A percentile compares a stretch with the other conserved stretches of the same genome.
Conservation (phyloP, 2,888 invertebrate genomes). For the Altica lythri region DNA sequence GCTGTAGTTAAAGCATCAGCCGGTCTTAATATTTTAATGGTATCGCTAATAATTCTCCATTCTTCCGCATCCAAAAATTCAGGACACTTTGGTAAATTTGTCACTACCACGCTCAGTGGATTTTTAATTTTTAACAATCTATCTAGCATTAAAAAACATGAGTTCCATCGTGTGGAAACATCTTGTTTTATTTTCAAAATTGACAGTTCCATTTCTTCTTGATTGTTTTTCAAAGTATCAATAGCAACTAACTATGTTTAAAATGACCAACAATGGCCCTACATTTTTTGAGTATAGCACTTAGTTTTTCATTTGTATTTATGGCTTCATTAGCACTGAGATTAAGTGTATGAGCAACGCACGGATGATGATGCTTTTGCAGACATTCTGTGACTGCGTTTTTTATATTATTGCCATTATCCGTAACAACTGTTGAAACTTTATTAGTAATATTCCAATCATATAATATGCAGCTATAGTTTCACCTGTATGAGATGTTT, state of each 20-base stretch:
- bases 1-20: conserved; percentile 19
- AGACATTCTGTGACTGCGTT: conserved; percentile 40
- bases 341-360: conserved; percentile 43
- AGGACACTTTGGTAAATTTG: conserved; percentile 30
- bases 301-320: conserved; percentile 10
- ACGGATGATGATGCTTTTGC: conserved; percentile 40
- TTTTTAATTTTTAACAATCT: not conserved
- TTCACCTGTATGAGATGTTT: conserved; percentile 27
- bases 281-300: conserved; percentile 34
- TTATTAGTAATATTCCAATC: conserved; percentile 41
- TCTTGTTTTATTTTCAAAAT: not conserved
- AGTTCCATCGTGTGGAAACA: not conserved
- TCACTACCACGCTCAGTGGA: conserved; percentile 7
- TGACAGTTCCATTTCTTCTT: conserved; percentile 36
- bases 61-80: conserved; percentile 35
- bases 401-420: conserved; percentile 45
- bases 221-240: conserved; percentile 37
- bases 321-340: conserved; percentile 31
- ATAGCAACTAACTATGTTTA: conserved; percentile 39
- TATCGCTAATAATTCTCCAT: conserved; percentile 37
- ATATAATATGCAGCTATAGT: conserved; percentile 37
- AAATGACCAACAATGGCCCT: conserved; percentile 38
- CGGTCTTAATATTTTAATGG: conserved; percentile 34
- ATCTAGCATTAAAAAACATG: not conserved
- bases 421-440: conserved; percentile 41